phyloP scores from a whole-genome alignment of 2,797 vertebrate species.

The Smutsia gigantea region DNA sequence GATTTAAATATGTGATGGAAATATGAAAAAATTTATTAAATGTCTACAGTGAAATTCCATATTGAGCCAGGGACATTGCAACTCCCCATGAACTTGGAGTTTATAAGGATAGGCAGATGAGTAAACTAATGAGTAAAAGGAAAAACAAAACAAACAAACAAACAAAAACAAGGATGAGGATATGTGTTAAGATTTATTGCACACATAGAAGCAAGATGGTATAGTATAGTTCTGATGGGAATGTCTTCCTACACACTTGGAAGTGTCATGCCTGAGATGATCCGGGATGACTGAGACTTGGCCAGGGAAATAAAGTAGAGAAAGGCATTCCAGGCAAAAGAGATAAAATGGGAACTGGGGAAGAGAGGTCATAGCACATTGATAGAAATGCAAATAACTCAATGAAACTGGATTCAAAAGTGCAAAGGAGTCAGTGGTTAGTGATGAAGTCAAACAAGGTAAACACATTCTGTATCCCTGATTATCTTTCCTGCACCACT shows the following conservation, averaged over 20 bases:
- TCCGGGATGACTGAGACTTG: not conserved
- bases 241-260: not conserved
- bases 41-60: not conserved
- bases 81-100: not conserved
- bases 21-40: not conserved
- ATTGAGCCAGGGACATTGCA: not conserved
- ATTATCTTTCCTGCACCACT: not conserved
- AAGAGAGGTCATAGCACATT: not conserved
- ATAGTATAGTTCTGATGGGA: not conserved
- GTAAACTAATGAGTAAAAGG: not conserved
- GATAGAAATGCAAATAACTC: not conserved
- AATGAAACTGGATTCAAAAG: not conserved
- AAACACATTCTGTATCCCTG: not conserved
- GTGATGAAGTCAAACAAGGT: not conserved
- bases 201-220: not conserved
- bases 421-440: not conserved
- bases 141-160: not conserved
- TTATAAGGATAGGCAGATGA: not conserved
- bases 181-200: not conserved
- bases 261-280: not conserved
- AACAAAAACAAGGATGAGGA: not conserved
- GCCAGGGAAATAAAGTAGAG: not conserved
- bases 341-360: not conserved
- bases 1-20: not conserved
- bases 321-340: not conserved